A percentile compares a stretch with the other conserved stretches of the same genome.
Evolutionary conservation across 2,113 vertebrate genomes (phyloP).

Genomic region (Dicaeum eximium): DNA sequence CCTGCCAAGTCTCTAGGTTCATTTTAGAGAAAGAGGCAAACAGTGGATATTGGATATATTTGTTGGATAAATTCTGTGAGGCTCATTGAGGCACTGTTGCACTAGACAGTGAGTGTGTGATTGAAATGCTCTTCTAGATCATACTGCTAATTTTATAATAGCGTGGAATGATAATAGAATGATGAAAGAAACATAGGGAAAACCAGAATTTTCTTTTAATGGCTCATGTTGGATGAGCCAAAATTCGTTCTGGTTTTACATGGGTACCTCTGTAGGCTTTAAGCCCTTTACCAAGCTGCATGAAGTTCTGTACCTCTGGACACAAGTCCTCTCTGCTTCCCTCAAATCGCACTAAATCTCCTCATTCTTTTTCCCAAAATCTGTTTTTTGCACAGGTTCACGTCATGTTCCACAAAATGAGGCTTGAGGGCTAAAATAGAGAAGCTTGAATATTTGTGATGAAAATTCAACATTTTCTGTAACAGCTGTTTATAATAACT

Average conservation of each 20-base stretch:
- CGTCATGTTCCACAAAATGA: background rate
- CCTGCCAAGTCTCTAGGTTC: background rate
- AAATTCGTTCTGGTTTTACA: background rate
- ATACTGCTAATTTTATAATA: background rate
- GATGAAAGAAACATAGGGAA: background rate
- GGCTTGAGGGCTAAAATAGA: background rate
- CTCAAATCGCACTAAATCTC: background rate
- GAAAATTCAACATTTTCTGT: background rate
- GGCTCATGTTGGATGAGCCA: background rate
- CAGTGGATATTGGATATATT: background rate
- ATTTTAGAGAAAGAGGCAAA: background rate
- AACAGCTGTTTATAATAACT: background rate
- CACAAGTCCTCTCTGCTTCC: background rate
- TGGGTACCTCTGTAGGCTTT: background rate
- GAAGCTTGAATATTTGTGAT: background rate
- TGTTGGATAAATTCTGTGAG: background rate
- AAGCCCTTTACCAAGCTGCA: background rate
- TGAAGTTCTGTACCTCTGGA: background rate
- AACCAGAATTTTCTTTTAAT: background rate
- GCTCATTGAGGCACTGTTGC: background rate
- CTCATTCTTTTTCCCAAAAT: background rate
- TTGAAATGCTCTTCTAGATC: background rate
- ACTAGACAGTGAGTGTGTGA: background rate
- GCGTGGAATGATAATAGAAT: background rate
- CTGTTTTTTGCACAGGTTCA: background rate